Evolutionary conservation across 2,797 vertebrate genomes (phyloP), one percentile per base, ranked within the genome.

Genomic region (Pseudopleuronectes americanus): DNA sequence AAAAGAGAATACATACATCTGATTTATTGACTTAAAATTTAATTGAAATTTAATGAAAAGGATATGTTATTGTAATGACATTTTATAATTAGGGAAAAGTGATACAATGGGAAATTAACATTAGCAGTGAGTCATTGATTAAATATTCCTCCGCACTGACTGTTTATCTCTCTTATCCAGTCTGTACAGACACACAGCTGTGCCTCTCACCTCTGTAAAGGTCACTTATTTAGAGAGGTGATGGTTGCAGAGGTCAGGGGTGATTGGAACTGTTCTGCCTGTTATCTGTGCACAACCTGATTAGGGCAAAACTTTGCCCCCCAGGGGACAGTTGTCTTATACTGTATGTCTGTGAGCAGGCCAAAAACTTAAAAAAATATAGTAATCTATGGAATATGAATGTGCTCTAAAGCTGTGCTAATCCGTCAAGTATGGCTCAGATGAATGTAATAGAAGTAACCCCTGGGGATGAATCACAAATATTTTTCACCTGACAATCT

Each of bases 181-280:
- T 28, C 41, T 47, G 3, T 47, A 36, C 51, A 71, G 56, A 65
- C 49, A 43, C 60, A 57, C 47, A 61, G 59, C 52, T 57, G 55
- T 28, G 26, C 6, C 66, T 41, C 22, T 3, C 49, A 7, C 0
- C 12, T 64, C 3, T 6, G 45, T n/a, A 55, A 36, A 60, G 61
- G 62, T 84, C 60, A 48, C 43, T 68, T 85, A 77, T 84, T 82
- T 77, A 41, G 19, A 67, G 61, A 57, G 53, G n/a, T 26, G 56
- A 3, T 10, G 24, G 82, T 61, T 60, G 1, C 0, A 57, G 76
- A 64, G 80, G 65, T 80, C 83, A 51, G 52, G 12, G 13, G 33
- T 53, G 61, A 65, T 21, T 4, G 55, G 56, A 45, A 1, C 17
- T 47, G 45, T n/a, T 47, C 45, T n/a, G 45, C 6, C 17, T 74